These are phyloP conservation scores for Microctenopoma lineatum DNA, from an alignment of 2,797 vertebrate genomes.

Conservation along the genomic window DNA sequence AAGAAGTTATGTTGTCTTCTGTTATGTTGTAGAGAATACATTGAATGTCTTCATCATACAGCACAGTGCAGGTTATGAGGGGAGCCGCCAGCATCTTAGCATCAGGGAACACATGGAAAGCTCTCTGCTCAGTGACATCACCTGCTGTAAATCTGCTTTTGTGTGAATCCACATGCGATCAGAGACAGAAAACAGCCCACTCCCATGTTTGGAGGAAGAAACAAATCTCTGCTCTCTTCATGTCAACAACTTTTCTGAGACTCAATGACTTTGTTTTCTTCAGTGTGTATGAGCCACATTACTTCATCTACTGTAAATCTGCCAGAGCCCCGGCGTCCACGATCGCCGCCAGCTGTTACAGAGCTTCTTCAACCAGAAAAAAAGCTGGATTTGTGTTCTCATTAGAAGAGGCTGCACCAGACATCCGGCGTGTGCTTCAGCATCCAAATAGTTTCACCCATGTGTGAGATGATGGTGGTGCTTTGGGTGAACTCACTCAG, in stretches of 20 bases:
- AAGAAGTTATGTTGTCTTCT: too few species aligned
- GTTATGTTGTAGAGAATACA: neutral
- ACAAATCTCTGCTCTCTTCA: conserved; percentile 3
- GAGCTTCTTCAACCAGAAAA: conserved; percentile 29
- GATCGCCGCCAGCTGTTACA: conserved; percentile 45
- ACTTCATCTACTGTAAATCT: conserved; percentile 28
- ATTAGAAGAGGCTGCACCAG: conserved; percentile 33
- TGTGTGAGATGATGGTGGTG: conserved; percentile 15
- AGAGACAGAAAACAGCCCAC: conserved; percentile 20
- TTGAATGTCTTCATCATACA: conserved; percentile 27
- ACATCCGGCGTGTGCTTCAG: conserved; percentile 28
- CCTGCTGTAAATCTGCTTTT: conserved; percentile 36
- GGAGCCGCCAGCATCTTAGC: neutral
- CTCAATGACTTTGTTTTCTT: neutral
- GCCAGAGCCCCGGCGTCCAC: neutral
- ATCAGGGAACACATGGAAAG: conserved; percentile 36
- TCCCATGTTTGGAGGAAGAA: conserved; percentile 10
- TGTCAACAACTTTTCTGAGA: neutral
- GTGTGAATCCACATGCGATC: conserved; percentile 12
- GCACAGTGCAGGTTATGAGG: conserved; percentile 31
- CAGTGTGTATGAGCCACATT: neutral
- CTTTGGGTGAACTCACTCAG: neutral
- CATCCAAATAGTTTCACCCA: neutral
- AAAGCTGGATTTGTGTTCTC: conserved; percentile 38
- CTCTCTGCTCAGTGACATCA: conserved; percentile 38